Conservation (phyloP, 2,797 vertebrate species). For the Micromesistius poutassou region DNA sequence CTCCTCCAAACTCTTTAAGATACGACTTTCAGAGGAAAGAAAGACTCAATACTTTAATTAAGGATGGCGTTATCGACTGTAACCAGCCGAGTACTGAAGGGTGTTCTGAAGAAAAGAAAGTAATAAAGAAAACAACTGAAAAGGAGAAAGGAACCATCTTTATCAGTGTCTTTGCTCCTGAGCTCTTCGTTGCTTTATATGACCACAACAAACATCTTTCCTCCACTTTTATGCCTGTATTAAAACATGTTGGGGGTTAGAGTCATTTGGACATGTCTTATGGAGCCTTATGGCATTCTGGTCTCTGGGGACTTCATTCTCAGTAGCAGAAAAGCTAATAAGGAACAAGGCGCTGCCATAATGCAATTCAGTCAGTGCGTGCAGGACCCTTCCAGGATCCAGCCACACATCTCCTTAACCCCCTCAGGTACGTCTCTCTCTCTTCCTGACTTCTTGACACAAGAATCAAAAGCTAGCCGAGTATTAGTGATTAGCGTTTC, state of each 20-base stretch:
- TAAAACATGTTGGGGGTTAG: background rate
- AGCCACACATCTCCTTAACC: slow-evolving; percentile 39
- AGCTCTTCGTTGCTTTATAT: background rate
- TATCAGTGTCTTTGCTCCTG: background rate
- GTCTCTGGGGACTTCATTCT: slow-evolving; percentile 32
- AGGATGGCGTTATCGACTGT: background rate
- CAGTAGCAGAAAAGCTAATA: slow-evolving; percentile 53
- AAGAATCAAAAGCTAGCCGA: background rate
- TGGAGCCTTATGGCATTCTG: slow-evolving; percentile 46
- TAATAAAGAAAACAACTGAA: background rate
- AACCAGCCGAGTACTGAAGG: background rate
- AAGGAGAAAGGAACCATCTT: background rate
- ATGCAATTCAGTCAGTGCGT: slow-evolving; percentile 49
- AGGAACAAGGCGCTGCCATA: slow-evolving; percentile 46
- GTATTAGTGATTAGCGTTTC: background rate
- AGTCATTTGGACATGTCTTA: background rate
- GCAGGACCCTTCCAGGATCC: slow-evolving; percentile 42
- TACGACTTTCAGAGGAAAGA: background rate
- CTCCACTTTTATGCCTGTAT: background rate
- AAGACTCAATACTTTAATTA: background rate
- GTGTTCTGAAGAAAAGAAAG: background rate
- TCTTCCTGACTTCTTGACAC: background rate
- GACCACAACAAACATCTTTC: background rate
- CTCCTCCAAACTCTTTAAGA: no score
- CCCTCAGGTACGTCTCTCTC: slow-evolving; percentile 9